Evolutionary conservation across 2,113 vertebrate species (phyloP).

Genomic region (Amphilophus citrinellus): DNA sequence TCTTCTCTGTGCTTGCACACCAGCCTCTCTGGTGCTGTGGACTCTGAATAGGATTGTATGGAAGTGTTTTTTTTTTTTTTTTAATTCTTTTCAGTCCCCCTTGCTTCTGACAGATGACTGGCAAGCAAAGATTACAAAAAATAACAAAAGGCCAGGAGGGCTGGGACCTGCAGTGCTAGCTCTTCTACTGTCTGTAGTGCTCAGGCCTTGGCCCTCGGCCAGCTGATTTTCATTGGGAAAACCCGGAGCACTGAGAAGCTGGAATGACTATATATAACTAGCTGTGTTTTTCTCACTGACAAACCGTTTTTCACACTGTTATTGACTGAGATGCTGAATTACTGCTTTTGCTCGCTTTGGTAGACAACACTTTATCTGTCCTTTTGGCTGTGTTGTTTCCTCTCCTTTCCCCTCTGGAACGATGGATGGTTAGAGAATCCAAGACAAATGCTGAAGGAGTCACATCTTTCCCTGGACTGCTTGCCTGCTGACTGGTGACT

Average conservation of each 20-base stretch:
- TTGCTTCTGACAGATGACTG: conserved; percentile 76
- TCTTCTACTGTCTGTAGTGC: conserved; percentile 65
- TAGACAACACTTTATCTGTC: conserved; percentile 54
- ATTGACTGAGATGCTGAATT: conserved; percentile 75
- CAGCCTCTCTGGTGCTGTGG: conserved; percentile 63
- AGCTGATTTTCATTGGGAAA: conserved; percentile 76
- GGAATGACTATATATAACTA: conserved; percentile 76
- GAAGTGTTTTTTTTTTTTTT: conserved; percentile 54
- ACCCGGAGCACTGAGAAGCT: conserved; percentile 69
- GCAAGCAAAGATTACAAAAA: conserved; percentile 71
- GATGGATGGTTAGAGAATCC: conserved; percentile 50
- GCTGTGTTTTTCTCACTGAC: conserved; percentile 68
- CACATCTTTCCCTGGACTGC: conserved; percentile 37
- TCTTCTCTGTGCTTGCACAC: conserved; percentile 63
- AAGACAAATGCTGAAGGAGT: conserved; percentile 59
- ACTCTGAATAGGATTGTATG: conserved; percentile 66
- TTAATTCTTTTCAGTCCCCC: conserved; percentile 42
- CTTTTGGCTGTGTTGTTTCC: conserved; percentile 44
- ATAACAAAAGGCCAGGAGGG: conserved; percentile 74
- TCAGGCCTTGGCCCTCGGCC: conserved; percentile 63
- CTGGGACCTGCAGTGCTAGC: conserved; percentile 68
- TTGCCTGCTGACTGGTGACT: conserved; percentile 56
- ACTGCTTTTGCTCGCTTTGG: conserved; percentile 56
- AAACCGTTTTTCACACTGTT: conserved; percentile 71
- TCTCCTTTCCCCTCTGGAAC: conserved; percentile 41